Conservation (phyloP, 1,140 invertebrate genomes). For the Steinernema feltiae region DNA sequence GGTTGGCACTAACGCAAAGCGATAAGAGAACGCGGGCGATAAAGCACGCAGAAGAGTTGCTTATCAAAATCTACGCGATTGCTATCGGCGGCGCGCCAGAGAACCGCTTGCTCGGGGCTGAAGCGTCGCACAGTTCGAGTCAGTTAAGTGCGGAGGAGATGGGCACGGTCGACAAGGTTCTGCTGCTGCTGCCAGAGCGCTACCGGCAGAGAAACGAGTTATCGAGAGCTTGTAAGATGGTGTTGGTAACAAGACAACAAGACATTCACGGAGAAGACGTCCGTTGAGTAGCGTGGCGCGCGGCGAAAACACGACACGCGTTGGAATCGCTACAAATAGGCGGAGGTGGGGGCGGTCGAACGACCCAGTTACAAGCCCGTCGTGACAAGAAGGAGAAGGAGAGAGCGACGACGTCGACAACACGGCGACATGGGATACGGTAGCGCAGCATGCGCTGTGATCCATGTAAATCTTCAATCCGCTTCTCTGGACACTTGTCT, state of each 20-base stretch:
- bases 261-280: constrained; percentile 2
- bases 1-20: neutral
- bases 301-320: constrained; percentile 10
- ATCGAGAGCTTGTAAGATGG: neutral
- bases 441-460: neutral
- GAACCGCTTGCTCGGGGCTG: no score
- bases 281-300: neutral
- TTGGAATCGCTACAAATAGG: constrained; percentile 11
- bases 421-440: neutral
- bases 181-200: neutral
- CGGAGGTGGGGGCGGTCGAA: neutral
- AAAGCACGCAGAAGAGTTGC: neutral
- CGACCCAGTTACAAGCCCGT: constrained; percentile 10
- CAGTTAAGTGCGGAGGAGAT: constrained; percentile 9
- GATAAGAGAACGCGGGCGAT: constrained; percentile 3
- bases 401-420: neutral
- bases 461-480: neutral
- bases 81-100: no score
- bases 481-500: neutral
- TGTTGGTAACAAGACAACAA: constrained; percentile 1
- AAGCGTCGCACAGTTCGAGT: no score
- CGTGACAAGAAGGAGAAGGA: neutral
- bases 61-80: constrained; percentile 9
- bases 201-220: neutral
- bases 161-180: neutral